Evolutionary conservation across 2,888 invertebrate species (phyloP).

Genomic region (Drosophila kokeensis): DNA sequence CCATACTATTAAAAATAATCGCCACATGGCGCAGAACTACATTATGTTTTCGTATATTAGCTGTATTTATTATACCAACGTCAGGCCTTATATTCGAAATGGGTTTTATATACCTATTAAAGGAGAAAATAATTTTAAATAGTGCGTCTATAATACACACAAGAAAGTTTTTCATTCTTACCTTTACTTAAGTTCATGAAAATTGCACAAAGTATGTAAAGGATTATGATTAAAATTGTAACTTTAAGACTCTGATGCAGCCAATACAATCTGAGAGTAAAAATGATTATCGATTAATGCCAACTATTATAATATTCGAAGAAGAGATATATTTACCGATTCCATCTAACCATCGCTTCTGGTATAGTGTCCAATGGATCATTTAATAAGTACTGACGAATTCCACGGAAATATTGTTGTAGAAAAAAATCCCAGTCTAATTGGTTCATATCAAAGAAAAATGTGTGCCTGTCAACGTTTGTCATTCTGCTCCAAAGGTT

Average conservation of each 20-base stretch:
- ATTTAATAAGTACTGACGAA: conserved; percentile 91
- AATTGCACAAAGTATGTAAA: background rate
- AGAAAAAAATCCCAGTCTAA: conserved; percentile 91
- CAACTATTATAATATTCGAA: background rate
- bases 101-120: background rate
- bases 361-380: conserved; percentile 91
- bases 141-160: background rate
- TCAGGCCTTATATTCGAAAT: background rate
- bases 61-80: too few species aligned
- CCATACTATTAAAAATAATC: background rate
- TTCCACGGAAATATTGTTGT: conserved; percentile 89
- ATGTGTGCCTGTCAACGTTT: conserved; percentile 85
- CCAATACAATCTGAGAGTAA: conserved; percentile 20
- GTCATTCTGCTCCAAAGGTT: conserved; percentile 21
- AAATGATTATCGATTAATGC: background rate
- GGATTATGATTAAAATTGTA: background rate
- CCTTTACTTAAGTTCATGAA: background rate
- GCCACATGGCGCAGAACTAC: background rate
- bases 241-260: conserved; percentile 20
- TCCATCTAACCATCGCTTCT: conserved; percentile 85
- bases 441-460: conserved; percentile 90
- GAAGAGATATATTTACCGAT: conserved; percentile 10
- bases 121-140: background rate
- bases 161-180: background rate
- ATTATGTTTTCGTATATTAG: background rate